Evolutionary conservation across 2,113 vertebrate genomes (phyloP).

Genomic region (Labeo rohita): DNA sequence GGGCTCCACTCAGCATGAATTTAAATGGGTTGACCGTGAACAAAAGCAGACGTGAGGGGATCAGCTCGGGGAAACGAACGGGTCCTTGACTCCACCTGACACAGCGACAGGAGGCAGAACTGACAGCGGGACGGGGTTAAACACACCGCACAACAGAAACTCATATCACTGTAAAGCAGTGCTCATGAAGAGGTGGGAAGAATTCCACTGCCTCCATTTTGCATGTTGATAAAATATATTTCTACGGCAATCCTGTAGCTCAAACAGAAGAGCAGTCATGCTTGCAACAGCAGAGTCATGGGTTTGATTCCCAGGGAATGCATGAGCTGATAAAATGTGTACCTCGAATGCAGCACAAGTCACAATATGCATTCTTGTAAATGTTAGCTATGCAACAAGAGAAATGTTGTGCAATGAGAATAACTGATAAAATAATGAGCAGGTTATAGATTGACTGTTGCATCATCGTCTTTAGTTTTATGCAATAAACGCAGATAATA

Average conservation of each 20-base stretch:
- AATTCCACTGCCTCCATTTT: neutral
- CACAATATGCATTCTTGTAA: no score
- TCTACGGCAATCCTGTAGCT: neutral
- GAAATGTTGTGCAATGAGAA: neutral
- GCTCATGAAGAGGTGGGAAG: neutral
- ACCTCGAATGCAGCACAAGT: neutral
- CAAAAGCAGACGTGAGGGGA: conserved; percentile 71
- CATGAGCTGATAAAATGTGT: no score
- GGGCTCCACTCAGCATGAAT: conserved; percentile 77
- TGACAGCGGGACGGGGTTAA: conserved; percentile 57
- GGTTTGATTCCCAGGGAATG: no score
- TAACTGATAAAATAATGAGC: neutral
- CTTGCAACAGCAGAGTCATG: no score
- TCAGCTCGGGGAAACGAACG: conserved; percentile 54
- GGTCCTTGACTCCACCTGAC: conserved; percentile 63
- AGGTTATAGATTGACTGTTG: neutral
- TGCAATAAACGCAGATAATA: neutral
- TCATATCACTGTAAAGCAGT: conserved; percentile 51
- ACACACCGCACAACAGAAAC: conserved; percentile 54
- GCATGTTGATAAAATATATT: neutral
- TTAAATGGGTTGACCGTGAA: conserved; percentile 76
- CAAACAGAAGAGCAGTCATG: neutral
- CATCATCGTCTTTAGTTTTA: neutral
- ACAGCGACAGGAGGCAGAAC: conserved; percentile 51
- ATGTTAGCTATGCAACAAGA: no score